Evolutionary conservation across 2,113 vertebrate genomes (phyloP).

Genomic region (Cettia cetti): DNA sequence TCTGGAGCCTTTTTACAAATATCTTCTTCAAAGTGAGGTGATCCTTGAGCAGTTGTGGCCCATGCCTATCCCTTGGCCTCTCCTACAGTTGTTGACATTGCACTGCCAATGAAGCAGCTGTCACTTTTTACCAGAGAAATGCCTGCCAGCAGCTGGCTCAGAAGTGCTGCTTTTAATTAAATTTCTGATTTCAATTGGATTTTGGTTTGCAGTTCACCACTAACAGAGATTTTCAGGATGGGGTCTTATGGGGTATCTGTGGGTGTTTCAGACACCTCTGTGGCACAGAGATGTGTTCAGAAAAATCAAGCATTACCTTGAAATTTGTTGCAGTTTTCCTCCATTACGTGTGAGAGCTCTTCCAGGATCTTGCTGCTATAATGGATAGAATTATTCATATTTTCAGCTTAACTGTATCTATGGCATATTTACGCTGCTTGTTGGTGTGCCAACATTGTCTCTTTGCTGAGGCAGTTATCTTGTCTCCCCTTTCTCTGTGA

Average conservation of each 20-base stretch:
- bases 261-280: neutral
- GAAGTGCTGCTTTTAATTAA: constrained; percentile 60
- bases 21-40: neutral
- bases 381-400: neutral
- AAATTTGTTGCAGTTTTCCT: neutral
- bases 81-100: neutral
- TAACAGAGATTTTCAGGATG: neutral
- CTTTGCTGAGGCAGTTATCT: neutral
- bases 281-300: neutral
- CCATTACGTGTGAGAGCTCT: neutral
- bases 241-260: neutral
- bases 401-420: neutral
- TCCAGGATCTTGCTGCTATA: neutral
- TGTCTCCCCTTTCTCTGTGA: neutral
- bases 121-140: constrained; percentile 42
- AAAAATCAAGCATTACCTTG: neutral
- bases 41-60: neutral
- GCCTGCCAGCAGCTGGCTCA: constrained; percentile 49
- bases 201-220: neutral
- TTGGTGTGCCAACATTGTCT: neutral
- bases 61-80: neutral
- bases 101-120: constrained; percentile 57
- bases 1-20: neutral
- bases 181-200: constrained; percentile 48
- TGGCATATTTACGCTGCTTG: neutral